Evolutionary conservation across 2,113 vertebrate species (phyloP).

Genomic region (Colaptes auratus): DNA sequence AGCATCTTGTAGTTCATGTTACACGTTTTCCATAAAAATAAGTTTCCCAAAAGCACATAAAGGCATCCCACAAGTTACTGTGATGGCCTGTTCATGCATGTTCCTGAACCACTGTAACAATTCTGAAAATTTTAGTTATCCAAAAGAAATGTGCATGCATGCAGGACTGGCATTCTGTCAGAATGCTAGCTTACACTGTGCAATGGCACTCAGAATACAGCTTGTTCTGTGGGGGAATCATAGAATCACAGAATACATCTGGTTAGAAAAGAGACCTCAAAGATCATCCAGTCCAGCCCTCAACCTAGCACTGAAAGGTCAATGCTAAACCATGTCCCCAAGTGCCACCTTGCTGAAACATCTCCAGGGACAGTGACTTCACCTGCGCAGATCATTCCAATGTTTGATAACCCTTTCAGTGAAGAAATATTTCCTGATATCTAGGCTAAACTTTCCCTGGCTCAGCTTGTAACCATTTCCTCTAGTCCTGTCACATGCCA

Average conservation of each 20-base stretch:
- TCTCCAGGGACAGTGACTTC: no score
- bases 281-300: no score
- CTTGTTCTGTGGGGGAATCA: not conserved
- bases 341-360: no score
- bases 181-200: not conserved
- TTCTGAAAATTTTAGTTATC: not conserved
- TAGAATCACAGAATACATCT: not conserved
- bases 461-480: no score
- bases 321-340: no score
- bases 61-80: not conserved
- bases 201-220: not conserved
- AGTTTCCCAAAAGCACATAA: not conserved
- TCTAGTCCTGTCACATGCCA: no score
- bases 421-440: no score
- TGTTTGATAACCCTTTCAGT: no score
- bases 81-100: not conserved
- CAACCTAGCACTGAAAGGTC: no score
- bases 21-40: not conserved
- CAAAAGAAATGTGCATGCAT: not conserved
- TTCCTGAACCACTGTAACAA: not conserved
- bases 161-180: not conserved
- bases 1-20: not conserved
- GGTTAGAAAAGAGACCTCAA: no score
- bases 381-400: no score
- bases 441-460: no score